Evolutionary conservation across 2,888 invertebrate species (phyloP), one percentile per base, ranked within the genome.

Genomic region (Xanthorhoe designata): DNA sequence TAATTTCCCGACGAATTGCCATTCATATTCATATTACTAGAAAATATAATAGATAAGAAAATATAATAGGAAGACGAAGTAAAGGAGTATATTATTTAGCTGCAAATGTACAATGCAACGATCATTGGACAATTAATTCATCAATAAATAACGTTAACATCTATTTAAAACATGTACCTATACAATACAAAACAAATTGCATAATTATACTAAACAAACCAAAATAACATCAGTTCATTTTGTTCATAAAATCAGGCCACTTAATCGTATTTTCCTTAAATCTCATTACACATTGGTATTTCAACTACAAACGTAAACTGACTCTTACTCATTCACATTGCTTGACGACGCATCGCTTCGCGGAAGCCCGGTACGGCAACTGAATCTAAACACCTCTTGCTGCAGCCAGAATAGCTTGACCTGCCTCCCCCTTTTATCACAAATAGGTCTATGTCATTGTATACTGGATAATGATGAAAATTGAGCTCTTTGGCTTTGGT

Each of bases 331-430:
- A 80, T 78, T 78, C 73, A 81, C 76, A 80, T 79, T 29, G 50
- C 49, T 10, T 81, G 42, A 79, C 77, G 82, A 84, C 85, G 78
- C 83, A 84, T 79, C 68, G 79, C 74, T 92, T 91, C 92, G 88
- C 84, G 91, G 92, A 92, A 92, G 89, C 87, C 74, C 72, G 72
- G 77, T 78, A 90, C 91, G 89, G 85, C 84, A 82, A 80, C 76
- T 87, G 92, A 89, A 92, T 92, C 84, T 85, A 88, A 91, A 92
- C 89, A 89, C 81, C 84, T 90, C 89, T 86, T 85, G 83, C 79
- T 74, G 66, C 63, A 66, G 64, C 87, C 78, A 80, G 15, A 50
- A 18, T 61, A 60, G 4, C 17, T 58, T 65, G 83, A 75, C 58
- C 82, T 76, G 45, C 77, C 78, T 18, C 54, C 47, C 66, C 70